These are phyloP conservation scores for Morus bassanus DNA, from an alignment of 2,797 vertebrate species.

Conservation along the genomic window DNA sequence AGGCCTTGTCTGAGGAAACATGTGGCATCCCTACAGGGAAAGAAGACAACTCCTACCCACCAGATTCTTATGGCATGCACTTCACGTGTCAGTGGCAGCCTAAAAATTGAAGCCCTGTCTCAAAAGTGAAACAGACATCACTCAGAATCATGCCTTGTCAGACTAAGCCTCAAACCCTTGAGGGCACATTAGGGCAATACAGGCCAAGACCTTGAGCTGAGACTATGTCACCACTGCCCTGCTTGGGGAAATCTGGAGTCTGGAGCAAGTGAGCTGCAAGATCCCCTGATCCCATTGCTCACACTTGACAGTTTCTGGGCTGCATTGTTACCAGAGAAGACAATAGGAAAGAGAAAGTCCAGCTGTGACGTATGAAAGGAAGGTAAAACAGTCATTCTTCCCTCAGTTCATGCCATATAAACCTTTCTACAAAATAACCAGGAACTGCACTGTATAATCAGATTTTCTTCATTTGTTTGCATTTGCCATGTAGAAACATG, in stretches of 20 bases:
- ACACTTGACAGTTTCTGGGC: background rate
- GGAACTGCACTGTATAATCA: background rate
- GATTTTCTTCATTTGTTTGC: background rate
- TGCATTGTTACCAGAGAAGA: background rate
- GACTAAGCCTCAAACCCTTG: background rate
- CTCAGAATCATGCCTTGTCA: background rate
- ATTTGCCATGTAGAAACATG: background rate
- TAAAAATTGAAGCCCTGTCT: background rate
- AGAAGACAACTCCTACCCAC: background rate
- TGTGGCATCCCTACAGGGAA: background rate
- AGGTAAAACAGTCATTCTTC: background rate
- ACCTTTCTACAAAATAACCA: background rate
- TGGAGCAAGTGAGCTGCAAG: background rate
- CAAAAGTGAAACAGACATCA: background rate
- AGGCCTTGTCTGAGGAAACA: background rate
- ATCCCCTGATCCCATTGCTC: background rate
- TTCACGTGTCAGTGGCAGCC: accelerated
- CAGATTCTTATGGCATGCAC: background rate
- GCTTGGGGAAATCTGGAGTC: background rate
- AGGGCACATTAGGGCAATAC: background rate
- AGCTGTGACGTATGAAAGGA: background rate
- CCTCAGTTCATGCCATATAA: background rate
- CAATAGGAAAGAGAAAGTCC: background rate
- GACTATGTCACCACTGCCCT: background rate
- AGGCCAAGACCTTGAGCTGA: background rate